Percentiles rank a stretch among this genome's conserved stretches.
Conservation (phyloP, 2,113 vertebrate genomes). For the Melanotaenia duboulayi region DNA sequence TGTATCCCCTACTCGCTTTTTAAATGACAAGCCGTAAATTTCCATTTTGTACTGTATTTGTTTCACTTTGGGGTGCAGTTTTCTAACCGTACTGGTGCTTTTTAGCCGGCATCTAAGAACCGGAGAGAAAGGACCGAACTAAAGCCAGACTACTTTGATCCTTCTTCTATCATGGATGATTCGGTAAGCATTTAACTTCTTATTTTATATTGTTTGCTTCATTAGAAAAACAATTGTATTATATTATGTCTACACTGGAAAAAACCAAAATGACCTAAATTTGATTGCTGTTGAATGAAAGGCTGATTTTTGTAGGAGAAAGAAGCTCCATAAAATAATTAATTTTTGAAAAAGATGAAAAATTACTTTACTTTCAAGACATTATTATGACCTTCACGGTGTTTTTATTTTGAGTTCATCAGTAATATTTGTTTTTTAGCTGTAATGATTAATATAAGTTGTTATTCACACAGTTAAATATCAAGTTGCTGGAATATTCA, state of each 20-base stretch:
- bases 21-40: neutral
- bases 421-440: no score
- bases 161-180: slow-evolving; percentile 75
- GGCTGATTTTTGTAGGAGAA: no score
- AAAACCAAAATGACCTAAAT: neutral
- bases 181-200: slow-evolving; percentile 48
- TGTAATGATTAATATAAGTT: neutral
- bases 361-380: no score
- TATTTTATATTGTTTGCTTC: neutral
- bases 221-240: neutral
- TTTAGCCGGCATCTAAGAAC: slow-evolving; percentile 74
- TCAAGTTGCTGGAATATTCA: neutral
- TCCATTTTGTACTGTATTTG: neutral
- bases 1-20: neutral
- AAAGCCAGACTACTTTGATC: slow-evolving; percentile 74
- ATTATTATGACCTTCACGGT: no score
- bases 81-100: slow-evolving; percentile 38
- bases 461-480: neutral
- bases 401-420: no score
- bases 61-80: neutral
- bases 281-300: no score
- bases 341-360: no score
- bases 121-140: slow-evolving; percentile 72
- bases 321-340: no score
- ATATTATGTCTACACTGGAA: neutral